These are phyloP conservation scores for Siphlonurus alternatus DNA, from an alignment of 2,888 invertebrate species.

Conservation along the genomic window DNA sequence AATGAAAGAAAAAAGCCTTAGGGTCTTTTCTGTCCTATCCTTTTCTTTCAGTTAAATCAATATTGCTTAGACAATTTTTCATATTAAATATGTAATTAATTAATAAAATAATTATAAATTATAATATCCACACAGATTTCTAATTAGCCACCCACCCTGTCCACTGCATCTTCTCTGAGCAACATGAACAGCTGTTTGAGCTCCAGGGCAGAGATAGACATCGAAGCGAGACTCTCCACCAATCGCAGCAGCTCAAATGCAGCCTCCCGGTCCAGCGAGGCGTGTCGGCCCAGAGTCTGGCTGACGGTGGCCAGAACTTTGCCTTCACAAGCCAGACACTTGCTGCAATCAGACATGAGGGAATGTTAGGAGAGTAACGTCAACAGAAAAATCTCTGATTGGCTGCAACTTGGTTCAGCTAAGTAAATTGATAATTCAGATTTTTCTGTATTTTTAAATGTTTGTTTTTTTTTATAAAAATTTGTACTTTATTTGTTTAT, in stretches of 20 bases:
- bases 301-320: slow-evolving; percentile 32
- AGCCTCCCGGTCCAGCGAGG: slow-evolving; percentile 27
- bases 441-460: too few species aligned
- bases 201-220: slow-evolving; percentile 37
- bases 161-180: slow-evolving; percentile 24
- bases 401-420: too few species aligned
- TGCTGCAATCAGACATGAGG: slow-evolving; percentile 24
- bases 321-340: slow-evolving; percentile 33
- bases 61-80: too few species aligned
- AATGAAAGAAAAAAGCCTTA: too few species aligned
- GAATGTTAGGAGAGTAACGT: too few species aligned
- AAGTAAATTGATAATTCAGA: too few species aligned
- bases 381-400: too few species aligned
- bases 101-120: too few species aligned
- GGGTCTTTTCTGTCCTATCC: not conserved
- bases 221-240: slow-evolving; percentile 35
- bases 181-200: slow-evolving; percentile 36
- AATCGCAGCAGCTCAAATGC: slow-evolving; percentile 34
- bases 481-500: too few species aligned
- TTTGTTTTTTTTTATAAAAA: too few species aligned
- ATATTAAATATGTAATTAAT: too few species aligned
- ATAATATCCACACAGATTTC: not conserved
- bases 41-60: not conserved
- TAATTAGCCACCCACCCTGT: slow-evolving; percentile 20
- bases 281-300: slow-evolving; percentile 26